These are phyloP conservation scores for Aspidiotus destructor DNA, from an alignment of 2,888 invertebrate genomes.

Conservation along the genomic window DNA sequence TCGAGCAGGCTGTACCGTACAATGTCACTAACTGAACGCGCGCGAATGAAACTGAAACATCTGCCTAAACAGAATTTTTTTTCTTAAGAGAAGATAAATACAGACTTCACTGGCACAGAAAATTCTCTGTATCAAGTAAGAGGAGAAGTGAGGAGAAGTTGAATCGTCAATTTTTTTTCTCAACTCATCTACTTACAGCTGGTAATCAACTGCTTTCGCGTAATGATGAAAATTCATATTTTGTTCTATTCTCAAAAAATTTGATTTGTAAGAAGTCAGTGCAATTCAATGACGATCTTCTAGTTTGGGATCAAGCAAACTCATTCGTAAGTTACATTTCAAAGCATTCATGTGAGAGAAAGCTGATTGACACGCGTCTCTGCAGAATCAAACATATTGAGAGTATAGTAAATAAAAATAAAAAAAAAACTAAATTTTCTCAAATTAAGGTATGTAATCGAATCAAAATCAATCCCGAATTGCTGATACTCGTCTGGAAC, in stretches of 20 bases:
- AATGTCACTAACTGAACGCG: too few species aligned
- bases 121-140: too few species aligned
- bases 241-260: background rate
- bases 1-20: too few species aligned
- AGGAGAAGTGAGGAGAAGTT: too few species aligned
- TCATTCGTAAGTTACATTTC: background rate
- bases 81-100: too few species aligned
- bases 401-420: background rate
- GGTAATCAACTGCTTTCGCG: too few species aligned
- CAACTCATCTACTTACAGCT: too few species aligned
- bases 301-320: background rate
- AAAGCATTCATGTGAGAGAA: background rate
- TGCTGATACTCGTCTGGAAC: background rate
- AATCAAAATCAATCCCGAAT: background rate
- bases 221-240: background rate
- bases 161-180: too few species aligned
- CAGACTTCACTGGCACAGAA: too few species aligned
- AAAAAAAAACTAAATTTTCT: background rate
- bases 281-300: background rate
- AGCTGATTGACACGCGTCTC: background rate
- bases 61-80: too few species aligned
- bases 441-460: background rate
- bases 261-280: background rate
- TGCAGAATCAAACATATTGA: background rate
- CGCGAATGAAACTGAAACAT: too few species aligned